Evolutionary conservation across 1,140 invertebrate genomes (phyloP).

Genomic region (Zophobas atratus): DNA sequence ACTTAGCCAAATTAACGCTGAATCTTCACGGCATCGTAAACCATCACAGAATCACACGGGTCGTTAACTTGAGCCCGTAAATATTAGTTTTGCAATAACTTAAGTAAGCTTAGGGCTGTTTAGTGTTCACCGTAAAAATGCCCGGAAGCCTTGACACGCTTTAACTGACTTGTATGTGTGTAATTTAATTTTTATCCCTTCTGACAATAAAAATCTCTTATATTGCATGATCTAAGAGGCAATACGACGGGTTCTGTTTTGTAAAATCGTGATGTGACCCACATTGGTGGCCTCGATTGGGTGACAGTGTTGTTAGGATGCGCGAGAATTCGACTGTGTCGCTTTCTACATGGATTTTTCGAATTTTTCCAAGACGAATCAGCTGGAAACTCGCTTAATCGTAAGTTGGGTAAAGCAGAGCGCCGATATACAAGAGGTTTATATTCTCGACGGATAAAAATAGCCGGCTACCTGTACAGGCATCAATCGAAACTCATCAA

Average conservation of each 20-base stretch:
- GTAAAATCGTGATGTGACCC: neutral
- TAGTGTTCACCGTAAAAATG: neutral
- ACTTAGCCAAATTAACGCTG: too few relatives aligned
- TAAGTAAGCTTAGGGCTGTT: neutral
- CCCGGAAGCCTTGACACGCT: conserved; percentile 6
- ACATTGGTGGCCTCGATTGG: conserved; percentile 3
- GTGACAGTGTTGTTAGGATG: neutral
- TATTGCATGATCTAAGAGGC: conserved; percentile 1
- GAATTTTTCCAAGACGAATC: neutral
- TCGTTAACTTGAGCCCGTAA: conserved; percentile 1
- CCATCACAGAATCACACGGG: neutral
- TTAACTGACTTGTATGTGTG: neutral
- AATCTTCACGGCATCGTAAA: too few relatives aligned
- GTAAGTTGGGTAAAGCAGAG: too few relatives aligned
- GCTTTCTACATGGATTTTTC: conserved; percentile 12
- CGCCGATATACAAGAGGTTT: too few relatives aligned
- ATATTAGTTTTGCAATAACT: conserved; percentile 2
- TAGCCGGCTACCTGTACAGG: too few relatives aligned
- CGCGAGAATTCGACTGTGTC: conserved; percentile 12
- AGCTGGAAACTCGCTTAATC: neutral
- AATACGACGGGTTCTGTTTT: conserved; percentile 2
- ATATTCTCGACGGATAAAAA: too few relatives aligned
- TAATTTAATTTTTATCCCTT: conserved; percentile 1
- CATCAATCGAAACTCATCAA: too few relatives aligned
- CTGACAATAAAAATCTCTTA: neutral